Base-by-base conservation (phyloP, 2,888 invertebrate genomes). In the Acanthosepion pharaonis region DNA sequence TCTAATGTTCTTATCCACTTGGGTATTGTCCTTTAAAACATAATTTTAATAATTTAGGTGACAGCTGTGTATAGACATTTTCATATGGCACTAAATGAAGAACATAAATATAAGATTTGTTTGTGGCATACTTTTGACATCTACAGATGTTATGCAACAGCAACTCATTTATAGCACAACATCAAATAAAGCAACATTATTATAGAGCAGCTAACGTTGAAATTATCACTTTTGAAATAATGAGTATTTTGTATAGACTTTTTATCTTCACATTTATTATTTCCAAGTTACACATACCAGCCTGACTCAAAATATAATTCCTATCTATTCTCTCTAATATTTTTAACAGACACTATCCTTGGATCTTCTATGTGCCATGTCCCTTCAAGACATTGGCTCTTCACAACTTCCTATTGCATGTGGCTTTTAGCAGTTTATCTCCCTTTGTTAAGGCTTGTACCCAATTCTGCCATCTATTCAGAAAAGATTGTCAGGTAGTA, bases 31-130 rank as follows among this genome's bases (percentile, higher is more conserved):
- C n/a, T 15, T 78, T 78, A 78, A 78, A 78, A 78, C 78, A 78
- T 78, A n/a, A 78, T 78, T 33, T 9, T 18, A 11, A n/a, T 78
- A 78, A 78, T 33, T 64, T 64, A 64, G 18, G n/a, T 78, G 78
- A 78, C 78, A 78, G 78, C 78, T 78, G 78, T 78, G n/a, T 78
- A 33, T n/a, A 78, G 78, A n/a, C n/a, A 78, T 78, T 78, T 33
- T 78, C 15, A 33, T 33, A n/a, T 78, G 33, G 33, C n/a, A 78
- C 11, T 78, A 78, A 78, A 78, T 78, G 78, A n/a, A 59, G 4
- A 59, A 59, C 23, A 59, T 59, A 23, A 59, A 59, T 59, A 59
- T 59, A 59, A 59, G 23, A 59, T 11, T 78, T 78, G 11, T 78
- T n/a, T 78, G 11, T 1, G n/a, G 5, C 33, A 15, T n/a, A 33